These are phyloP conservation scores for Stigmatopora argus DNA, from an alignment of 2,113 vertebrate genomes.

Conservation along the genomic window DNA sequence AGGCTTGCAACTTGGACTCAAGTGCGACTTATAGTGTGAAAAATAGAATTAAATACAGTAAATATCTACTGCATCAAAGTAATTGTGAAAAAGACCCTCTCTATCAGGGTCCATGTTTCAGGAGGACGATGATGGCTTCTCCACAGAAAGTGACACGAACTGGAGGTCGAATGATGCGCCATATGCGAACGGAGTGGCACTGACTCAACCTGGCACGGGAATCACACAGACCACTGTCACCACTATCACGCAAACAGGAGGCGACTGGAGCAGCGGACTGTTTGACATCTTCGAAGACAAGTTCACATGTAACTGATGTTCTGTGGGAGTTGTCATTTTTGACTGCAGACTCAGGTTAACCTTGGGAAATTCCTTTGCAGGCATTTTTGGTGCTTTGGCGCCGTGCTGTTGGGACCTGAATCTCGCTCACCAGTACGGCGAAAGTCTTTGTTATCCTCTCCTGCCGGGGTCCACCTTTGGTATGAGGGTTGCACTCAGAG, in stretches of 20 bases:
- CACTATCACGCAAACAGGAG: conserved; percentile 69
- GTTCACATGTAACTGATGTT: conserved; percentile 61
- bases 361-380: conserved; percentile 39
- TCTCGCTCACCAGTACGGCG: conserved; percentile 76
- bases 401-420: conserved; percentile 76
- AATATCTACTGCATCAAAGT: not conserved
- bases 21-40: too few species aligned
- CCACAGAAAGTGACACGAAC: conserved; percentile 21
- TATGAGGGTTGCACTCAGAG: conserved; percentile 76
- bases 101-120: conserved; percentile 8
- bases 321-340: not conserved
- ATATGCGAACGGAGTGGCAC: conserved; percentile 29
- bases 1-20: too few species aligned
- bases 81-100: conserved; percentile 30
- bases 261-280: conserved; percentile 74
- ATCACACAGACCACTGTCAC: conserved; percentile 67
- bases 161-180: conserved; percentile 10
- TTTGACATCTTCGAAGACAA: conserved; percentile 67
- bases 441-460: conserved; percentile 77
- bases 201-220: conserved; percentile 69
- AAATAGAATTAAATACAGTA: too few species aligned
- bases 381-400: conserved; percentile 68
- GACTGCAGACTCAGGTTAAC: not conserved
- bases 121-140: conserved; percentile 6
- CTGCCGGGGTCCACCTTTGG: conserved; percentile 79